Evolutionary conservation across 2,797 vertebrate species (phyloP), one percentile per base, ranked within the genome.

Genomic region (Scolopax rusticola): DNA sequence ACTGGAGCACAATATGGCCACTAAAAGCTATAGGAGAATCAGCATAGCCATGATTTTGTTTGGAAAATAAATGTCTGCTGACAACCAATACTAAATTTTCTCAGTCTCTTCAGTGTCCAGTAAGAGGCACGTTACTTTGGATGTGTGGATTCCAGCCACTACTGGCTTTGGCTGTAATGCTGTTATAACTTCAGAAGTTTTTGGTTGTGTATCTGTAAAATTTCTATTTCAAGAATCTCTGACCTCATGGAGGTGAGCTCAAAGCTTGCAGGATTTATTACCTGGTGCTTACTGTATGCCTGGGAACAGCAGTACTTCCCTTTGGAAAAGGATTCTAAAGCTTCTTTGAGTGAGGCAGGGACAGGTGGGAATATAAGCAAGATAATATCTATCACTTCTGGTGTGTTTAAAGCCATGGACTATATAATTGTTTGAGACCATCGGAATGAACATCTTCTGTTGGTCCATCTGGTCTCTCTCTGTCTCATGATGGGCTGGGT

Each of bases 401-500:
- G 54, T 93, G 63, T 74, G 63, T 79, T 95, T 92, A 76, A 90
- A 91, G 89, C 25, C 1, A 3, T 43, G 48, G 50, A n/a, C 78
- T 90, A 19, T 32, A 24, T 75, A 94, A 93, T 92, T 84, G 70
- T 59, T 92, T 60, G 56, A 40, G 75, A 63, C 56, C 43, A 45
- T 93, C 59, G 89, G 91, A 87, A 7, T 40, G 75, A 94, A 69
- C 47, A 74, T 96, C 74, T 89, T 90, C 67, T 91, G 64, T 67
- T 92, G 51, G 67, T 87, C 77, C 94, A 93, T 87, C 84, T 96
- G 95, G 81, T 84, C 89, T 94, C 50, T 92, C 47, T 33, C 30
- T 87, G 47, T 43, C 36, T 89, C 48, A 23, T 2, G 9, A 45
- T 28, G 78, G 68, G 65, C 76, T 40, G 30, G 36, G 43, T 89